These are phyloP conservation scores for Nycteola revayana DNA, from an alignment of 2,888 invertebrate species.

Conservation along the genomic window DNA sequence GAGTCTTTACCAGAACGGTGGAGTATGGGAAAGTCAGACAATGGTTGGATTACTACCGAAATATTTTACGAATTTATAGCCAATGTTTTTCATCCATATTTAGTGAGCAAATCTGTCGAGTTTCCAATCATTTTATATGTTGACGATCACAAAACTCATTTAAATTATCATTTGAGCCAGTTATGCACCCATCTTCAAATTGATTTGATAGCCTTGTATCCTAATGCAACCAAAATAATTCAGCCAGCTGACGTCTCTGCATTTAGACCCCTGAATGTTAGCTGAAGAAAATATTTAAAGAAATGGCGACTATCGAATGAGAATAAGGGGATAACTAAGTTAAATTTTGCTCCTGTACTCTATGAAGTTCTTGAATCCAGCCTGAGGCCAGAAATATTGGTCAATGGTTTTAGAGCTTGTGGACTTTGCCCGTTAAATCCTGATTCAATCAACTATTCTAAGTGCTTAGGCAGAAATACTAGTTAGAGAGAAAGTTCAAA, in stretches of 20 bases:
- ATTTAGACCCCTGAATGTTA: constrained; percentile 8
- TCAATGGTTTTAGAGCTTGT: constrained; percentile 3
- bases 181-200: constrained; percentile 4
- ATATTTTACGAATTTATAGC: constrained; percentile 8
- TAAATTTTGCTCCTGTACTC: no score
- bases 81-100: constrained; percentile 4
- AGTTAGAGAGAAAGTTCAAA: background rate
- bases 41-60: constrained; percentile 12
- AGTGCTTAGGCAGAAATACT: constrained; percentile 1
- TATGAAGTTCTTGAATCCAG: background rate
- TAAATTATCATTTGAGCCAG: constrained; percentile 4
- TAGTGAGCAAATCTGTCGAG: constrained; percentile 1
- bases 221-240: constrained; percentile 7
- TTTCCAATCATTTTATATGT: constrained; percentile 5
- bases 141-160: constrained; percentile 6
- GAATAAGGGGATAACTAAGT: background rate
- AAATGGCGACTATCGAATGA: constrained; percentile 8
- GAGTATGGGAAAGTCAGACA: constrained; percentile 12
- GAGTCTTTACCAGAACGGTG: constrained; percentile 12
- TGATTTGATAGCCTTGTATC: constrained; percentile 5
- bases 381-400: constrained; percentile 5
- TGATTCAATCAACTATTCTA: background rate
- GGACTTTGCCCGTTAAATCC: constrained; percentile 3
- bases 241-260: constrained; percentile 10
- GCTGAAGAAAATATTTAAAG: constrained; percentile 8